phyloP scores from a whole-genome alignment of 1,140 invertebrate genomes.

The Telenomus remus region DNA sequence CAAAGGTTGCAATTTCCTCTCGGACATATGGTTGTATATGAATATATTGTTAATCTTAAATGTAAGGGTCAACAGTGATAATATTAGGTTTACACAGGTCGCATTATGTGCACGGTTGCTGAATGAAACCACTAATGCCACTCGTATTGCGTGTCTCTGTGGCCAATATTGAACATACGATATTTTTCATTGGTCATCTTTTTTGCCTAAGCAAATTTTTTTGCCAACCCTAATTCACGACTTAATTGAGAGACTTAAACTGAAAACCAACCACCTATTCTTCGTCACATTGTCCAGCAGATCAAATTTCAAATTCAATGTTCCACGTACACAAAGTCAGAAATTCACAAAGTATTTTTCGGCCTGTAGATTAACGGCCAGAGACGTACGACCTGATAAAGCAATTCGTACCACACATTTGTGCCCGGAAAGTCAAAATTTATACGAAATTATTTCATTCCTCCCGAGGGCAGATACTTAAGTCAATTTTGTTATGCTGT shows the following conservation, averaged over 20 bases:
- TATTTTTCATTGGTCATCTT: no score
- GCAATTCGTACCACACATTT: not conserved
- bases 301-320: no score
- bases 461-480: not conserved
- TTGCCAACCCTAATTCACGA: no score
- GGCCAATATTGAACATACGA: conserved; percentile 6
- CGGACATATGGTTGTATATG: conserved; percentile 34
- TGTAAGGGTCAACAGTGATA: conserved; percentile 48
- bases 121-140: conserved; percentile 33
- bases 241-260: no score
- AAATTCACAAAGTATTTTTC: no score
- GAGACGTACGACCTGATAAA: no score
- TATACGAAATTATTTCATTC: not conserved
- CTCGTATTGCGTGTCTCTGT: conserved; percentile 12
- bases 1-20: conserved; percentile 46
- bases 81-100: conserved; percentile 39
- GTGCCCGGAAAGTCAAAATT: not conserved
- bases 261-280: no score
- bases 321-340: no score
- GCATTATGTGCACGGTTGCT: conserved; percentile 24
- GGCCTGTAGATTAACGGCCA: no score
- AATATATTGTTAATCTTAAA: conserved; percentile 37
- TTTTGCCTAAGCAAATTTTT: no score
- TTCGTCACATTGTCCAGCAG: no score
- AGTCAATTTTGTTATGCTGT: not conserved